Evolutionary conservation across 2,888 invertebrate species (phyloP), one percentile per base, ranked within the genome.

Genomic region (Cheilosia soror): DNA sequence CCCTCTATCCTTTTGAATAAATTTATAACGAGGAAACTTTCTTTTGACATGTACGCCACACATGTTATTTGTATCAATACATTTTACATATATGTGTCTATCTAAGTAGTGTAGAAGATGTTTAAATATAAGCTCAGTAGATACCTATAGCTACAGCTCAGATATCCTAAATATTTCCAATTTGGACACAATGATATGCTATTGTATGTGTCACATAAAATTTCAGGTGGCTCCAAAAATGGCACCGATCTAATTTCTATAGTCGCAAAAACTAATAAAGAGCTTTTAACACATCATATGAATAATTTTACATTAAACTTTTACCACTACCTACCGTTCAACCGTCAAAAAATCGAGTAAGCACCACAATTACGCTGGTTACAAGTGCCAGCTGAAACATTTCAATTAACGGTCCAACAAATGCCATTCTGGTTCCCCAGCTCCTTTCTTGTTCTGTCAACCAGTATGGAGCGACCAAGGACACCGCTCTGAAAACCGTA

Each of bases 361-460:
- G n/a, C 42, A 42, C 2, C n/a, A 9, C 33, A 7, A 33, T 33
- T 33, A 33, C 9, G 33, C 5, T 42, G 42, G 33, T 37, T 29
- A 31, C 20, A 58, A 58, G 53, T 13, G 33, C 40, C 53, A 53
- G 37, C 51, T 66, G 65, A 66, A 53, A 27, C 40, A 66, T 53
- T 66, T 53, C 53, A 53, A 66, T 66, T 66, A 53, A 66, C 53
- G 62, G 6, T n/a, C 7, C 15, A n/a, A n/a, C 15, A 66, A 66
- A 27, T 53, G 29, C 15, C 40, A 15, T 66, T 40, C 47, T 53
- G 37, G 4, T 13, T 63, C 1, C 37, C 6, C 31, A 49, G 49
- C 65, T 49, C 25, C 65, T 40, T 29, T 66, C 40, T 29, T 66
- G 53, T 66, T 51, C 15, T 66, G 40, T 47, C 13, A 40, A 13